Evolutionary conservation across 2,888 invertebrate species (phyloP).

Genomic region (Synergus umbraculus): DNA sequence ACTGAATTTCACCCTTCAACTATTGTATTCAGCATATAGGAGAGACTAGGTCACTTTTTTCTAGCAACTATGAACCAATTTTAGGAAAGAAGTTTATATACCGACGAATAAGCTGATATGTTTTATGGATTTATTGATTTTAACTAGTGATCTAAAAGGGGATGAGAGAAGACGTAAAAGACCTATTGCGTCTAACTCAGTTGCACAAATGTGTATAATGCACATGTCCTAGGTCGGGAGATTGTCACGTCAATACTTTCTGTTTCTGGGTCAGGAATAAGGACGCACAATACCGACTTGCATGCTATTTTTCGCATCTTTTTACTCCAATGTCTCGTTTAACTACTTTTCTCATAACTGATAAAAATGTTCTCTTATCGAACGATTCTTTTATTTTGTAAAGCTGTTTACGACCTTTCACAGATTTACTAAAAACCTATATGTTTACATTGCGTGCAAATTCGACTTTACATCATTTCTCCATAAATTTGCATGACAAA

Average conservation of each 20-base stretch:
- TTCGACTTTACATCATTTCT: background rate
- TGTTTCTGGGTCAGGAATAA: constrained; percentile 38
- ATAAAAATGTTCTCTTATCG: background rate
- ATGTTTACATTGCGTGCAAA: background rate
- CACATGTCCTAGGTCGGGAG: constrained; percentile 34
- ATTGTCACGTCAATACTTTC: constrained; percentile 31
- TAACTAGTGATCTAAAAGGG: constrained; percentile 9
- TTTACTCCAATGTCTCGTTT: background rate
- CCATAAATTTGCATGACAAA: background rate
- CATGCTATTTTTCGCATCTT: background rate
- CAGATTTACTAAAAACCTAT: background rate
- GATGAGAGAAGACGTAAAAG: background rate
- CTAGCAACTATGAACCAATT: background rate
- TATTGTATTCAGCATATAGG: background rate
- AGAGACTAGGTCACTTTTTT: background rate
- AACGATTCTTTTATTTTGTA: background rate
- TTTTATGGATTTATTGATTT: no score
- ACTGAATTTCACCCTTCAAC: background rate
- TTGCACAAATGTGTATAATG: background rate
- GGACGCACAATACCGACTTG: background rate
- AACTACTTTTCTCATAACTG: background rate
- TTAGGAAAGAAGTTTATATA: no score
- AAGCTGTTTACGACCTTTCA: background rate
- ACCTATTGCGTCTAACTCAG: constrained; percentile 3
- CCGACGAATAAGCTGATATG: no score